Conservation (phyloP, 2,888 invertebrate species). For the Eupithecia exiguata region DNA sequence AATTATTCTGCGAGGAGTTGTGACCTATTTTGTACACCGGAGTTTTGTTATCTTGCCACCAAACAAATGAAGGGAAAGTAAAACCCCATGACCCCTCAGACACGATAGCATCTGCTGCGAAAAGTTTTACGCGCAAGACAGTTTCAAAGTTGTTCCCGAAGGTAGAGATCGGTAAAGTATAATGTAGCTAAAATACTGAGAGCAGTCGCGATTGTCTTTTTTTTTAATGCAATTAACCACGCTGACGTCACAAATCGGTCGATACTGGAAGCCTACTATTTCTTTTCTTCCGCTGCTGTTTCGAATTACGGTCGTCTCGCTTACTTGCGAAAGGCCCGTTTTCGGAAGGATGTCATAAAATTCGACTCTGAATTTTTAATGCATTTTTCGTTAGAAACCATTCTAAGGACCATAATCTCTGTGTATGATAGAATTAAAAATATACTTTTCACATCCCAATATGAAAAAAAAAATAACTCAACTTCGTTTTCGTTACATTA, state of each 20-base stretch:
- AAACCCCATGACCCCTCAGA: conserved; percentile 19
- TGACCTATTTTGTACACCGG: conserved; percentile 16
- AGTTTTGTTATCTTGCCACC: conserved; percentile 4
- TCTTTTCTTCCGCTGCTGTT: background rate
- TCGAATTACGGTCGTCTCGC: background rate
- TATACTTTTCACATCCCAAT: background rate
- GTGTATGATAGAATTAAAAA: background rate
- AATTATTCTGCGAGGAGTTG: conserved; percentile 3
- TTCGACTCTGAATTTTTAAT: background rate
- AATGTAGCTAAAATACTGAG: background rate
- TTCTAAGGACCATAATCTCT: background rate
- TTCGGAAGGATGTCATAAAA: background rate
- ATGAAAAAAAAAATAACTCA: no score
- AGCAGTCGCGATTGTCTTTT: background rate
- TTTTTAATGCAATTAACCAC: background rate
- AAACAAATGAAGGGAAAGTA: conserved; percentile 16
- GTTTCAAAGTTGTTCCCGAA: conserved; percentile 27
- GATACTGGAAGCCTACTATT: background rate
- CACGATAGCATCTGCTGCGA: conserved; percentile 26
- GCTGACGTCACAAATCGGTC: background rate
- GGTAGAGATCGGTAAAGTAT: background rate
- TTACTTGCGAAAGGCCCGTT: background rate
- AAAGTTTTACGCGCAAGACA: conserved; percentile 24
- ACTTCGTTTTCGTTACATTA: no score
- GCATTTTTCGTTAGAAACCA: background rate